Evolutionary conservation across 1,140 invertebrate genomes (phyloP), one percentile per base, ranked within the genome.

Genomic region (Dryas iulia): DNA sequence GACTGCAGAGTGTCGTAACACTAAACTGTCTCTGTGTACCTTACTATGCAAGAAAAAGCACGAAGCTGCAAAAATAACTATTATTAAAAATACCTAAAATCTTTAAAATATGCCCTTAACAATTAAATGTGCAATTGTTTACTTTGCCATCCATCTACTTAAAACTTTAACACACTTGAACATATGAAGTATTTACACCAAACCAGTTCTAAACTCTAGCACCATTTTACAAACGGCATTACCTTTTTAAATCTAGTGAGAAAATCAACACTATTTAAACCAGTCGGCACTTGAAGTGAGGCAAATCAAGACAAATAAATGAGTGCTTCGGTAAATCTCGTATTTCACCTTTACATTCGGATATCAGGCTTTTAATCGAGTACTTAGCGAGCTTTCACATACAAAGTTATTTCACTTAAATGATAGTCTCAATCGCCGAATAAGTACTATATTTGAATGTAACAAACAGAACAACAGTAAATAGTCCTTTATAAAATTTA

Each of bases 361-460:
- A 47, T 47, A 47, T 47, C 39, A 47, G 21, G 39, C 39, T 47
- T 47, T 47, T 47, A 47, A 47, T 47, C 39, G 39, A 47, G 7
- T 21, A 21, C 39, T 21, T 47, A 47, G 21, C 39, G 18, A 47
- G 39, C 39, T 18, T 47, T 47, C 39, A 47, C 39, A 47, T 47
- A 47, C 39, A 21, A 47, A 47, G 18, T 47, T 47, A 21, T 21
- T 47, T 47, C 39, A 47, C 39, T 47, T 47, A 47, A 47, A 18
- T 47, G 39, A 47, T 47, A 47, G 14, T 47, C 39, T 47, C 39
- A 21, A 47, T 14, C 39, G 2, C 39, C 18, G 8, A 18, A 47
- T 52, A 52, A 39, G 18, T 25, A 31, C 14, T 62, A 53, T 39
- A 61, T 53, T 52, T 59, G 11, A 28, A 31, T 62, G 18, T 62